Conservation (phyloP, 2,888 invertebrate species). For the Spilarctia lutea region DNA sequence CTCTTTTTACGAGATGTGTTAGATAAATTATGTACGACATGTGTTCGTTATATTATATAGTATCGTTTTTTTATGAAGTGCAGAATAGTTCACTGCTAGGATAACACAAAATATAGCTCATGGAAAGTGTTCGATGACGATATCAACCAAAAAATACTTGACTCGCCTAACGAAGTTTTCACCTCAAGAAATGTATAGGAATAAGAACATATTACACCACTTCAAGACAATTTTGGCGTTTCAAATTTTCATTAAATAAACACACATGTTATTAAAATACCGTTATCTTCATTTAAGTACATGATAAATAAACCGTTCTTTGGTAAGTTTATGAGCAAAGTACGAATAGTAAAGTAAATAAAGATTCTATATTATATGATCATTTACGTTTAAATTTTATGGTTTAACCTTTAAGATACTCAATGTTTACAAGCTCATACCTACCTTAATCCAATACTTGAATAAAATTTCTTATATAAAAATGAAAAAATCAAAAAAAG, state of each 20-base stretch:
- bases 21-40: neutral
- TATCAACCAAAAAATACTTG: no score
- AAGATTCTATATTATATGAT: neutral
- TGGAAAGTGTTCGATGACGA: no score
- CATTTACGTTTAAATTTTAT: neutral
- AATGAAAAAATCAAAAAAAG: no score
- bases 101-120: no score
- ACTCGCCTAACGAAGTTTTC: no score
- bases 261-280: neutral
- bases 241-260: neutral
- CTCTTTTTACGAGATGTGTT: conserved; percentile 11
- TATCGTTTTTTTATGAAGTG: neutral
- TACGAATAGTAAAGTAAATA: neutral
- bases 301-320: neutral
- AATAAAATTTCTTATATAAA: neutral
- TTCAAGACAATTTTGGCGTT: neutral
- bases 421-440: neutral
- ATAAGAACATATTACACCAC: neutral
- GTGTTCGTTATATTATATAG: neutral
- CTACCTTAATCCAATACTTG: neutral
- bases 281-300: neutral
- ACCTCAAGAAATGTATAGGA: no score
- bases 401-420: neutral
- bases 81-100: no score
- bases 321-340: neutral